phyloP scores from a whole-genome alignment of 2,113 vertebrate genomes.

The Fregetta grallaria region DNA sequence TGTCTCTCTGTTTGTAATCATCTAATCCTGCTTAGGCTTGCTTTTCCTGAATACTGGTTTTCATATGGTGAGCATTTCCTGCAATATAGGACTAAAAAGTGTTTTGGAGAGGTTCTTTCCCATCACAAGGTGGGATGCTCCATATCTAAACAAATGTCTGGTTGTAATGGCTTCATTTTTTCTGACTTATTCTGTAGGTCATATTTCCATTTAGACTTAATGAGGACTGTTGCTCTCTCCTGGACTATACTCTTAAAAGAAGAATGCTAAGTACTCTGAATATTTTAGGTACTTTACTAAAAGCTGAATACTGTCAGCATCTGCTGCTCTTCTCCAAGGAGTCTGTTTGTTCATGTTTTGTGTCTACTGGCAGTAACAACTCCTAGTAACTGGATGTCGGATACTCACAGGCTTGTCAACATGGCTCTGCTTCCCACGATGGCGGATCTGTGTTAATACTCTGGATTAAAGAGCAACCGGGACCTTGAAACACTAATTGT shows the following conservation, averaged over 20 bases:
- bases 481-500: background rate
- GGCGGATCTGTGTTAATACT: background rate
- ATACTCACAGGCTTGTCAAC: background rate
- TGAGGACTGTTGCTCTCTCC: background rate
- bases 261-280: background rate
- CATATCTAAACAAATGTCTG: background rate
- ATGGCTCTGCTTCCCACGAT: background rate
- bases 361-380: background rate
- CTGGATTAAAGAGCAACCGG: background rate
- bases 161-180: background rate
- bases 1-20: slow-evolving; percentile 39
- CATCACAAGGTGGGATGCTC: background rate
- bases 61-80: background rate
- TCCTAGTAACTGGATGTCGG: background rate
- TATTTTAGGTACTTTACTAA: background rate
- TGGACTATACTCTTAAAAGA: background rate
- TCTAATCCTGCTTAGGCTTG: slow-evolving; percentile 20
- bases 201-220: background rate
- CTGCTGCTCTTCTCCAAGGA: background rate
- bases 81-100: background rate
- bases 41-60: background rate
- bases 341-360: background rate
- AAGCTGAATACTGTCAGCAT: background rate
- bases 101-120: background rate
- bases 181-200: background rate